Evolutionary conservation across 1,140 invertebrate genomes (phyloP), one percentile per base, ranked within the genome.

Genomic region (Mizuhopecten yessoensis): DNA sequence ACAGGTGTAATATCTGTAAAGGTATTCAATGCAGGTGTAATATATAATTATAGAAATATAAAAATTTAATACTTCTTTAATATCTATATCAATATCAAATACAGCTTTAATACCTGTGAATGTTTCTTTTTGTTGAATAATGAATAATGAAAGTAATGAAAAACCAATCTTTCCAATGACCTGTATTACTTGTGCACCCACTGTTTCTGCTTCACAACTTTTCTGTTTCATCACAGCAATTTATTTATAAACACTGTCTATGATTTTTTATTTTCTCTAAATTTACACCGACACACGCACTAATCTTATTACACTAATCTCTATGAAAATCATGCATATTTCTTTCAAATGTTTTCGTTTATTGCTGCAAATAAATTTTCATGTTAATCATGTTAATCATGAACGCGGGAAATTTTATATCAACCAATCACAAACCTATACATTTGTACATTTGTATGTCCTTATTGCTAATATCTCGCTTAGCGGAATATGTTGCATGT

Each of bases 401-500:
- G n/a, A 20, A 29, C 23, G 57, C 57, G 57, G 57, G 57, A 75
- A 75, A 75, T 29, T 75, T n/a, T 75, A 75, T 29, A 75, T 75
- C 57, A 75, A 29, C 57, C 57, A 75, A 75, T 75, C 57, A 75
- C 9, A 75, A 75, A 75, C 23, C 57, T 75, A 75, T n/a, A n/a
- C n/a, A n/a, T n/a, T n/a, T n/a, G n/a, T n/a, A n/a, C n/a, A n/a
- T n/a, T n/a, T n/a, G n/a, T n/a, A n/a, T 29, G n/a, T 75, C 57
- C 57, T 75, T 5, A 75, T n/a, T 29, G 57, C 57, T n/a, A 75
- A 29, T 75, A 29, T 29, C 15, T 29, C 29, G 23, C 9, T 17
- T n/a, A 75, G n/a, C 11, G 57, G n/a, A 75, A 75, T 75, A 75
- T 29, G 57, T 75, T 75, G 57, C 57, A 75, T 75, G 57, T 75